phyloP scores from a whole-genome alignment of 2,888 invertebrate species.

The Scaptomyza tumidula region DNA sequence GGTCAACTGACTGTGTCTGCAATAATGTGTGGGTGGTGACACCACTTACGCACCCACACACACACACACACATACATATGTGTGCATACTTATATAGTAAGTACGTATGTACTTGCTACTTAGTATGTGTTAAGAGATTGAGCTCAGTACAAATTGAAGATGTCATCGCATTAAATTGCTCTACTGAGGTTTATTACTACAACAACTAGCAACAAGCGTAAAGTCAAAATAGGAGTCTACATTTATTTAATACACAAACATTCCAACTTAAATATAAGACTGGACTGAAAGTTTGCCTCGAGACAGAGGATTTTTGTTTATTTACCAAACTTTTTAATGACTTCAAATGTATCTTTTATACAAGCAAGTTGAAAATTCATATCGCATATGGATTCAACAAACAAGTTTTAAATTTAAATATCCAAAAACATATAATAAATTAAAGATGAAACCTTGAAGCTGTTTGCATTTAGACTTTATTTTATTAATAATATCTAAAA shows the following conservation, averaged over 20 bases:
- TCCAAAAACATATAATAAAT: background rate
- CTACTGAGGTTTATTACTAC: slow-evolving; percentile 51
- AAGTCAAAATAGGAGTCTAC: background rate
- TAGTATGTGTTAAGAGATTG: slow-evolving; percentile 31
- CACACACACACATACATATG: background rate
- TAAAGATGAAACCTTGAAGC: background rate
- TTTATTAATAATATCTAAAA: background rate
- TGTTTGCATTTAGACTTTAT: background rate
- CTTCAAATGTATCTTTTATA: background rate
- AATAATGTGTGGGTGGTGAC: slow-evolving; percentile 12
- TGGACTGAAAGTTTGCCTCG: background rate
- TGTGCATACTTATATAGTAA: slow-evolving; percentile 4
- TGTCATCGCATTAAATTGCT: slow-evolving; percentile 60
- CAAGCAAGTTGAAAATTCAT: background rate
- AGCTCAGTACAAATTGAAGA: slow-evolving; percentile 48
- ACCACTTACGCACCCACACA: background rate
- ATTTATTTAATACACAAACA: background rate
- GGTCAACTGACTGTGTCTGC: slow-evolving; percentile 49
- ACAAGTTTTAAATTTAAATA: background rate
- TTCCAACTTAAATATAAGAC: background rate
- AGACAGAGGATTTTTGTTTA: background rate
- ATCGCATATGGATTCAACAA: background rate
- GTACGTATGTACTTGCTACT: slow-evolving; percentile 19
- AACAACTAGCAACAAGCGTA: slow-evolving; percentile 7
- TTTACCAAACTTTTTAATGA: background rate